Evolutionary conservation across 2,113 vertebrate genomes (phyloP), one percentile per base, ranked within the genome.

Genomic region (Cyanistes caeruleus): DNA sequence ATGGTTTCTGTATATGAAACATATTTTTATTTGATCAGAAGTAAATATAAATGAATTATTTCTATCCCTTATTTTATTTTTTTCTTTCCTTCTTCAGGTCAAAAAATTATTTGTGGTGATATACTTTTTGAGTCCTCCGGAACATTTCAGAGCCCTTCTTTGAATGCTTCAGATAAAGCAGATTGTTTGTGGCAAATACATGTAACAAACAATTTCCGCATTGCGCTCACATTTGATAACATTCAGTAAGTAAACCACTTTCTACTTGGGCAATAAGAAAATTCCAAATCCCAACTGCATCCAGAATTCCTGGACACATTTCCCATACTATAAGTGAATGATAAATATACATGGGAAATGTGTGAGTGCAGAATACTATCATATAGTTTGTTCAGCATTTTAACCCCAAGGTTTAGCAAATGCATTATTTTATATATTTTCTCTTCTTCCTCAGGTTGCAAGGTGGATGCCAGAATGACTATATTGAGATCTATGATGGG

Each of bases 141-240:
- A 44, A 37, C 28, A 15, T 31, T 98, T 72, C 62, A 89, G 49
- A 98, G 97, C 84, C 98, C 97, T 5, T 67, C 97, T 11, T 17
- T 7, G 9, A 85, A 56, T 83, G 96, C 97, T 58, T 70, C 96
- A 12, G 93, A 96, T 79, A 94, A 95, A 5, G 95, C 92, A 67
- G 68, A 87, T 5, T 98, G 98, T 51, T 48, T 97, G 55, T 98
- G 98, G 98, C 87, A 98, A 95, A 98, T 98, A 48, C 76, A 97
- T 25, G 97, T 97, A 11, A 8, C 0, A 3, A 97, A 87, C 84
- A 97, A 98, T 79, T 88, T 93, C 56, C 93, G 10, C 3, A 84
- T 98, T 72, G 79, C 37, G 0, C 24, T 98, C 24, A 33, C 72
- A 13, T 98, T 98, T 78, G 44, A 33, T 49, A 78, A 49, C 3